Evolutionary conservation across 2,888 invertebrate genomes (phyloP).

Genomic region (Nephrotoma guestfalica): DNA sequence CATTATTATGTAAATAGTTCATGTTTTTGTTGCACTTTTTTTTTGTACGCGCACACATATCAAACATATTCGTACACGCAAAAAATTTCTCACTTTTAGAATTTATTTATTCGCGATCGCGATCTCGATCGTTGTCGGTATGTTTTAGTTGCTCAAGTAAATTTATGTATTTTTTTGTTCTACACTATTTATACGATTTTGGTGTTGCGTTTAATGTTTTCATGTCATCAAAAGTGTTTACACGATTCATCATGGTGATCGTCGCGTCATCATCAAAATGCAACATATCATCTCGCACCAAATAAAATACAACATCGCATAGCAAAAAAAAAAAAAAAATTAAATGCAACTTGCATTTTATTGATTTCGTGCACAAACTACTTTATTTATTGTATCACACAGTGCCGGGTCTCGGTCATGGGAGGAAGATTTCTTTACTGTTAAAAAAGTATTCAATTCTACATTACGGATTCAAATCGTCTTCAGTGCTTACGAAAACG

Average conservation of each 20-base stretch:
- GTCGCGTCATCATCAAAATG: neutral
- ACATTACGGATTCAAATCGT: no score
- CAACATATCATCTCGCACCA: neutral
- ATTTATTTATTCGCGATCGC: neutral
- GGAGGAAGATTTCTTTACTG: no score
- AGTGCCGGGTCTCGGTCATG: no score
- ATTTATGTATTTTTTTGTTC: neutral
- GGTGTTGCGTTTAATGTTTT: neutral
- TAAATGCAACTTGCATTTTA: neutral
- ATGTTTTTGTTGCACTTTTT: neutral
- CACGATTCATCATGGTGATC: neutral
- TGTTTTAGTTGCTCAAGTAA: neutral
- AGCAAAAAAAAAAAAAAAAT: neutral
- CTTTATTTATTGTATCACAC: neutral
- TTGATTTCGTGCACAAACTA: neutral
- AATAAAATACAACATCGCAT: neutral
- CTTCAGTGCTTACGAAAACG: no score
- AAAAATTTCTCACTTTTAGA: neutral
- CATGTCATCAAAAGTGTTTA: neutral
- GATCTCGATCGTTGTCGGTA: neutral
- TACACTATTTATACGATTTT: neutral
- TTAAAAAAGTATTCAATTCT: no score
- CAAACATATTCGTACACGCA: neutral
- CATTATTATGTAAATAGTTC: neutral
- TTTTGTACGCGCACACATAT: neutral